Evolutionary conservation across 2,797 vertebrate species (phyloP), one percentile per base, ranked within the genome.

Genomic region (Pangasius mekongensis): DNA sequence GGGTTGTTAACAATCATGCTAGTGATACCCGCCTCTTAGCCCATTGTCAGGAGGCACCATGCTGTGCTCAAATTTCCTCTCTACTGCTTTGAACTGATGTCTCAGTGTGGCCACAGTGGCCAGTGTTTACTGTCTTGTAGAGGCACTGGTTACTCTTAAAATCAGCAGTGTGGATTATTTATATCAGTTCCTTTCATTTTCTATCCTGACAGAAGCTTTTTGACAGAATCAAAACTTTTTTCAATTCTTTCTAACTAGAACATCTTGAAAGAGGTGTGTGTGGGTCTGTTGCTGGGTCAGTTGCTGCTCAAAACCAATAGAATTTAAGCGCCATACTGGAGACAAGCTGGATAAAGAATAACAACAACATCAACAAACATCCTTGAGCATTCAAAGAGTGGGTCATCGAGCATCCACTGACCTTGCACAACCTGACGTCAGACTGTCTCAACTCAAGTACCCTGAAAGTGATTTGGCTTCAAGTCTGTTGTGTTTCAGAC

Each of bases 1-100:
- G 58, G 86, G 49, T 83, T 88, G 87, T 90, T 78, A 89, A 87
- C 84, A 86, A 78, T 86, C 56, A 71, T 64, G 67, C 43, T 67
- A 24, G 49, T 84, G 84, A 87, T 81, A 54, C 85, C 69, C 5
- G 69, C 84, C 82, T 56, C 67, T 86, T 47, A 83, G 85, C 2
- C 30, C 56, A 81, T 64, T 85, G 87, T 88, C 58, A 73, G 60
- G 67, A 83, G 88, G 71, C 85, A 74, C 84, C 86, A 85, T 20
- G 82, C 82, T 64, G 69, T 73, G 67, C 36, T 80, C 87, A 88
- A 74, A 56, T 78, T 88, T 90, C 82, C 87, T 87, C 77, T 87
- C 58, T 20, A 14, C 62, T 54, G 49, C 78, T 90, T 87, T 90
- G 86, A 89, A 85, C 76, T 62, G 36, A 24, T 77, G 11, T 8